phyloP scores from a whole-genome alignment of 2,888 invertebrate species.

The Plusia festucae region DNA sequence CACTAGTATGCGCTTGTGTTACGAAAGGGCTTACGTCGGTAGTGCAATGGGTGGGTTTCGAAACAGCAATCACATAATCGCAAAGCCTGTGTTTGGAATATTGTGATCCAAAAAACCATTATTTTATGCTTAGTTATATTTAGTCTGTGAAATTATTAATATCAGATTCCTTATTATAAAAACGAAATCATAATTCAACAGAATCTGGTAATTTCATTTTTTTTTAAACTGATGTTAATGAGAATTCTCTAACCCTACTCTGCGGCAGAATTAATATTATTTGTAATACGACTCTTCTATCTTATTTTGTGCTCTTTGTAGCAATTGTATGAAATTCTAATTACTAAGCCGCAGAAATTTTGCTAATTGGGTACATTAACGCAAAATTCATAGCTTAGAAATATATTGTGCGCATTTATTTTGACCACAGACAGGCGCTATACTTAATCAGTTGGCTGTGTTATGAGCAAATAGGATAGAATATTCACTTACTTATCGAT shows the following conservation, averaged over 20 bases:
- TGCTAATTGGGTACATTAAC: constrained; percentile 9
- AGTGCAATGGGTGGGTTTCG: too few relatives aligned
- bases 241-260: neutral
- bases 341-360: constrained; percentile 8
- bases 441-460: neutral
- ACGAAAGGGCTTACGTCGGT: too few relatives aligned
- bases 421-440: neutral
- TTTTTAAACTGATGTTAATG: neutral
- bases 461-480: neutral
- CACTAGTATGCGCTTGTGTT: too few relatives aligned
- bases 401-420: constrained; percentile 8
- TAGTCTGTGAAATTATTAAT: too few relatives aligned
- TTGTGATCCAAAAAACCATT: too few relatives aligned
- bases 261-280: neutral
- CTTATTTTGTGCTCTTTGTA: constrained; percentile 3
- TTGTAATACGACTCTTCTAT: neutral
- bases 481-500: neutral
- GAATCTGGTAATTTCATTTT: neutral
- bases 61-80: too few relatives aligned
- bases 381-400: constrained; percentile 5
- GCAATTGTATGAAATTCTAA: constrained; percentile 8
- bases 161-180: too few relatives aligned
- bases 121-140: too few relatives aligned
- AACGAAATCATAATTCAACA: too few relatives aligned
- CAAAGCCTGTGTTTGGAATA: too few relatives aligned